Evolutionary conservation across 1,140 invertebrate genomes (phyloP).

Genomic region (Tetramorium simillimum): DNA sequence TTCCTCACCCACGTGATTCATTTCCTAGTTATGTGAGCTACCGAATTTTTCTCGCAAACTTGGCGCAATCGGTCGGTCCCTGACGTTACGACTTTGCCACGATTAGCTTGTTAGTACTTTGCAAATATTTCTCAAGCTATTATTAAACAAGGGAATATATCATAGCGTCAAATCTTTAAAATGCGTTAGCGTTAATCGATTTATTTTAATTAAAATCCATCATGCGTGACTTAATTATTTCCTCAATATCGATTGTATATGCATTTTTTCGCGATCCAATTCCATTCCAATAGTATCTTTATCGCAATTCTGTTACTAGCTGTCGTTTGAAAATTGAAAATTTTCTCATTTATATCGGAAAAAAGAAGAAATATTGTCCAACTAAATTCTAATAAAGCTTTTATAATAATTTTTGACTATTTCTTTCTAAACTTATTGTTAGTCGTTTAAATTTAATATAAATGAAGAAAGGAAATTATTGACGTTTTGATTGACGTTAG

Average conservation of each 20-base stretch:
- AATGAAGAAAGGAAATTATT: not conserved
- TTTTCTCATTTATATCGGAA: not conserved
- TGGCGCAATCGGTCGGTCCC: not conserved
- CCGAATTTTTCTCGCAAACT: conserved; percentile 1
- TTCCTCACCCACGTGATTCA: conserved; percentile 14
- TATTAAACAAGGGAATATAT: not conserved
- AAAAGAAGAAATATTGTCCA: not conserved
- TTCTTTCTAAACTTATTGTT: not conserved
- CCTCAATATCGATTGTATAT: not conserved
- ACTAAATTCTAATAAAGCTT: not conserved
- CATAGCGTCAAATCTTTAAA: not conserved
- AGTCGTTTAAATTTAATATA: not conserved
- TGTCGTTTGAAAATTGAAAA: not conserved
- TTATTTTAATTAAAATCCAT: not conserved
- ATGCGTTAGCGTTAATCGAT: not conserved
- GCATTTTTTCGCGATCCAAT: not conserved
- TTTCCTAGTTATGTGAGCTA: conserved; percentile 10
- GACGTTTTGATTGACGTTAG: not conserved
- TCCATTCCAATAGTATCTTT: not conserved
- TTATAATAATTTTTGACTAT: not conserved
- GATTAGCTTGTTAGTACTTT: not conserved
- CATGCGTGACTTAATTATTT: not conserved
- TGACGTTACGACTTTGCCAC: not conserved
- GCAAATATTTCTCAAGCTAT: not conserved
- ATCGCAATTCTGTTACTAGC: not conserved